These are phyloP conservation scores for Busseola fusca DNA, from an alignment of 2,888 invertebrate species.

Conservation along the genomic window DNA sequence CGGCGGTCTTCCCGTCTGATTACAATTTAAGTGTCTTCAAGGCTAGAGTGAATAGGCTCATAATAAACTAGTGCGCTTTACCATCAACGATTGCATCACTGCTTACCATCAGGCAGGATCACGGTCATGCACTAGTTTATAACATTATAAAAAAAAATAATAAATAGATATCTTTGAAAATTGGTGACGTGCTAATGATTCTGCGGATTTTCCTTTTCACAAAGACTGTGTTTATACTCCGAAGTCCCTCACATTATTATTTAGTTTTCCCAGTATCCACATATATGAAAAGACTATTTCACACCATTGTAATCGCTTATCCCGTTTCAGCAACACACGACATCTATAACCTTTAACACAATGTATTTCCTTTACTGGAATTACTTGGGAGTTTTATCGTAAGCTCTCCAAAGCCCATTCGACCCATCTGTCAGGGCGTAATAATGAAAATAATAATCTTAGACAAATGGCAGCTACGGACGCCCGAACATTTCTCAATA, in stretches of 20 bases:
- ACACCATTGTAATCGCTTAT: neutral
- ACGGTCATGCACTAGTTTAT: no score
- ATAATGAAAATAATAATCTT: conserved; percentile 71
- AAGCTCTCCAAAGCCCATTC: conserved; percentile 30
- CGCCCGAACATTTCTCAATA: conserved; percentile 67
- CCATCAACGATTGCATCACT: no score
- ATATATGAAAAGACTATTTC: neutral
- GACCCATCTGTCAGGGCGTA: conserved; percentile 48
- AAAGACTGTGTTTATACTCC: neutral
- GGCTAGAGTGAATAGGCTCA: no score
- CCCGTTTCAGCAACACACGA: conserved; percentile 1
- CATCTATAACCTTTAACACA: conserved; percentile 16
- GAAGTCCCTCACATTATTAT: neutral
- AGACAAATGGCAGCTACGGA: conserved; percentile 65
- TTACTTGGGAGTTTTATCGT: conserved; percentile 38
- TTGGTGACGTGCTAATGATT: no score
- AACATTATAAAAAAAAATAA: no score
- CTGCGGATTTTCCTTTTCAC: no score
- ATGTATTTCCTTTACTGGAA: conserved; percentile 25
- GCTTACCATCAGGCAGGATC: no score
- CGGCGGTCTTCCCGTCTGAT: no score
- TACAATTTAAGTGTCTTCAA: no score
- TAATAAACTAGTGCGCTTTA: no score
- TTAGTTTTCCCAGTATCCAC: neutral
- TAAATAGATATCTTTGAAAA: no score